Evolutionary conservation across 1,140 invertebrate species (phyloP).

Genomic region (Drosophila varians): DNA sequence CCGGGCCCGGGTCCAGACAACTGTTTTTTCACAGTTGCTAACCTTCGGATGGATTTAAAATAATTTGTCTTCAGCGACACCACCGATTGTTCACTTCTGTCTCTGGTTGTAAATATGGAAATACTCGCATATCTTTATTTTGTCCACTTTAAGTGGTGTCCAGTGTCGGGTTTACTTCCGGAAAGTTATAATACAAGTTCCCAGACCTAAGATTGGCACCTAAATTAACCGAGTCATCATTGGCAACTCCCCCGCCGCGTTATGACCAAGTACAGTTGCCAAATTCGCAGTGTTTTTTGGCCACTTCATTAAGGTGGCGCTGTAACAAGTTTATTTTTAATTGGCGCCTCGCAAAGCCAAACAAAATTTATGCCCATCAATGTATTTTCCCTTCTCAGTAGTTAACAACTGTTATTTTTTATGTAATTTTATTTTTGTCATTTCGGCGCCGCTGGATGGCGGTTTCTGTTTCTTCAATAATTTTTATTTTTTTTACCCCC

Average conservation of each 20-base stretch:
- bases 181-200: slow-evolving; percentile 13
- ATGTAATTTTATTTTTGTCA: slow-evolving; percentile 82
- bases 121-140: slow-evolving; percentile 6
- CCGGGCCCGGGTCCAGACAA: slow-evolving; percentile 33
- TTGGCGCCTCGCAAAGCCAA: slow-evolving; percentile 59
- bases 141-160: slow-evolving; percentile 7
- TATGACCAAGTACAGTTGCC: slow-evolving; percentile 53
- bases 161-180: slow-evolving; percentile 31
- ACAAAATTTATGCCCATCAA: slow-evolving; percentile 61
- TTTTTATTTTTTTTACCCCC: slow-evolving; percentile 11
- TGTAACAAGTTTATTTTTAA: slow-evolving; percentile 80
- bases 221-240: slow-evolving; percentile 34
- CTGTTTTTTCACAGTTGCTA: slow-evolving; percentile 63
- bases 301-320: slow-evolving; percentile 73
- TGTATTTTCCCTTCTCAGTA: slow-evolving; percentile 42
- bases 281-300: slow-evolving; percentile 49
- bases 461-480: slow-evolving; percentile 5
- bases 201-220: slow-evolving; percentile 4
- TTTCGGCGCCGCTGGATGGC: slow-evolving; percentile 76
- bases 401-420: slow-evolving; percentile 82
- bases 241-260: slow-evolving; percentile 30
- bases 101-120: slow-evolving; percentile 1
- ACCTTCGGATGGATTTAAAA: slow-evolving; percentile 61
- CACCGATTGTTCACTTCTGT: slow-evolving; percentile 32
- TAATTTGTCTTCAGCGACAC: slow-evolving; percentile 68